Conservation (phyloP, 2,888 invertebrate genomes). For the Dasysyrphus albostriatus region DNA sequence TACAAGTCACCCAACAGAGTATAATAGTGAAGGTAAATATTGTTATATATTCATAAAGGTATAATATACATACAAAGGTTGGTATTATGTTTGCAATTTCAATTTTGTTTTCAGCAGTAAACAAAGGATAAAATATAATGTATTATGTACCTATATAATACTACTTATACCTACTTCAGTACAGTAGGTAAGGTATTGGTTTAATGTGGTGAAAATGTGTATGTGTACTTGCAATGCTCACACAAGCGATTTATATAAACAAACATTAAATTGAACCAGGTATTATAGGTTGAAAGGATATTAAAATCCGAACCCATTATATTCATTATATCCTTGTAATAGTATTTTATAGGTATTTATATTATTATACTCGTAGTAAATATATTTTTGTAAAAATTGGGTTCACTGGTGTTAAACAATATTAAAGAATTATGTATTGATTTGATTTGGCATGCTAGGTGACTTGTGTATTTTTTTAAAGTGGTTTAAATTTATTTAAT, state of each 20-base stretch:
- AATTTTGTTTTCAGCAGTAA: slow-evolving; percentile 28
- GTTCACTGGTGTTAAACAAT: not conserved
- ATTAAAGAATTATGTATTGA: not conserved
- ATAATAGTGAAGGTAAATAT: slow-evolving; percentile 13
- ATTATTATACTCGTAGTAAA: not conserved
- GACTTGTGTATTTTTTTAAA: too few relatives aligned
- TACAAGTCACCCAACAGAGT: slow-evolving; percentile 22
- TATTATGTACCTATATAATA: too few relatives aligned
- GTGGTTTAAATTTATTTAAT: too few relatives aligned
- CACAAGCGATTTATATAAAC: slow-evolving; percentile 17
- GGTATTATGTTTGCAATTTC: slow-evolving; percentile 10
- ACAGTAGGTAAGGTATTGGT: not conserved
- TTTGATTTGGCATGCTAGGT: too few relatives aligned
- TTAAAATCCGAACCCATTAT: slow-evolving; percentile 9
- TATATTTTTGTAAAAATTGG: not conserved
- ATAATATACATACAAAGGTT: not conserved
- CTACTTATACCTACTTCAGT: not conserved
- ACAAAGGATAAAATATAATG: not conserved
- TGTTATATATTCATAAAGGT: not conserved
- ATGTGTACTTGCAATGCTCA: not conserved
- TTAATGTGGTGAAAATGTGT: not conserved
- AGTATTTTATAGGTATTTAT: not conserved
- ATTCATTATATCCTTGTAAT: slow-evolving; percentile 1
- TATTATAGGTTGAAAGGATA: slow-evolving; percentile 6
- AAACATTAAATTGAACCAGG: slow-evolving; percentile 16